Evolutionary conservation across 2,888 invertebrate species (phyloP).

Genomic region (Neuroscelio doddi): DNA sequence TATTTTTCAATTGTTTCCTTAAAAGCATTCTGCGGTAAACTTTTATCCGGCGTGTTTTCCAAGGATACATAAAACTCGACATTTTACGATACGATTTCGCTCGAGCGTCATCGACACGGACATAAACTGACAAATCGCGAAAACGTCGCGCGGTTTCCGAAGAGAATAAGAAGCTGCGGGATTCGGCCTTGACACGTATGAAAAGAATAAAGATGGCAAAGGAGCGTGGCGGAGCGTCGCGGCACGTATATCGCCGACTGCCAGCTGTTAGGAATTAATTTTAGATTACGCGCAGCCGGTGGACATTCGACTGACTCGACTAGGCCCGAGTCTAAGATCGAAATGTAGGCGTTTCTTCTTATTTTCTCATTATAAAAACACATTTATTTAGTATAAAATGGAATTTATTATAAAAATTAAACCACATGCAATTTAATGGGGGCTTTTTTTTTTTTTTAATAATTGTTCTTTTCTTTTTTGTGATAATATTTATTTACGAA

Average conservation of each 20-base stretch:
- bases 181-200: constrained; percentile 52
- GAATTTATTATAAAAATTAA: too few relatives aligned
- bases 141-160: constrained; percentile 42
- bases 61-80: neutral
- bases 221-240: constrained; percentile 34
- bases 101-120: constrained; percentile 15
- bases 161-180: constrained; percentile 39
- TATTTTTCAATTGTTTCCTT: too few relatives aligned
- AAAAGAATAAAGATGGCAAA: constrained; percentile 46
- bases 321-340: constrained; percentile 32
- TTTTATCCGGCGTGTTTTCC: too few relatives aligned
- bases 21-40: too few relatives aligned
- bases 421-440: too few relatives aligned
- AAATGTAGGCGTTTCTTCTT: too few relatives aligned
- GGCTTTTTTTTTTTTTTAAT: too few relatives aligned
- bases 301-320: constrained; percentile 63
- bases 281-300: constrained; percentile 66
- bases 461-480: too few relatives aligned
- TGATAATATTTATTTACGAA: too few relatives aligned
- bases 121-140: constrained; percentile 22
- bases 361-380: too few relatives aligned
- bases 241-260: constrained; percentile 34
- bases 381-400: too few relatives aligned
- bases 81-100: constrained; percentile 5
- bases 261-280: constrained; percentile 70